Evolutionary conservation across 2,797 vertebrate species (phyloP).

Genomic region (Salarias fasciatus): DNA sequence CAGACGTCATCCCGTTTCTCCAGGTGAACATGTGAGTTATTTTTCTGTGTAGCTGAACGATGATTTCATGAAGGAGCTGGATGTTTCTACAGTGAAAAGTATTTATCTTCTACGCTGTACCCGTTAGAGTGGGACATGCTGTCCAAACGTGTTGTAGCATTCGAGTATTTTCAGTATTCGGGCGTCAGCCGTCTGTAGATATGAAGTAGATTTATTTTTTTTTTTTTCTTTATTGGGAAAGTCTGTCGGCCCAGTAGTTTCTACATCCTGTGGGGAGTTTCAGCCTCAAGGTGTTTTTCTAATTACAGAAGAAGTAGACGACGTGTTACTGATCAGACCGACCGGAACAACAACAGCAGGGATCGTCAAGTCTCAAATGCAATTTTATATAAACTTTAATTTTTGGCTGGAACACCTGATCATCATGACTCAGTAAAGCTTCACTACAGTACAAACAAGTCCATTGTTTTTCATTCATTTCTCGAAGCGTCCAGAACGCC

Average conservation of each 20-base stretch:
- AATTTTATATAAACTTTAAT: slow-evolving; percentile 59
- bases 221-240: slow-evolving; percentile 55
- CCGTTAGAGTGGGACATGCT: slow-evolving; percentile 36
- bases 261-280: slow-evolving; percentile 22
- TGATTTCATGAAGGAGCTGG: slow-evolving; percentile 43
- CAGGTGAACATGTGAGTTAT: too few relatives aligned
- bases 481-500: too few relatives aligned
- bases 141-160: slow-evolving; percentile 49
- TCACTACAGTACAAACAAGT: slow-evolving; percentile 57
- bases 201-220: slow-evolving; percentile 61
- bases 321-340: slow-evolving; percentile 24
- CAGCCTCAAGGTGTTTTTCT: slow-evolving; percentile 34
- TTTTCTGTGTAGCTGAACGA: slow-evolving; percentile 13
- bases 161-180: slow-evolving; percentile 45
- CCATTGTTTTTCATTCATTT: slow-evolving; percentile 15
- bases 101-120: slow-evolving; percentile 55
- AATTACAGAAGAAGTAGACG: slow-evolving; percentile 30
- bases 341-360: slow-evolving; percentile 10
- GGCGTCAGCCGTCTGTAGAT: slow-evolving; percentile 61
- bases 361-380: slow-evolving; percentile 37
- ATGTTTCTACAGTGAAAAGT: slow-evolving; percentile 43
- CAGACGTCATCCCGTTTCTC: too few relatives aligned
- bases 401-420: slow-evolving; percentile 49
- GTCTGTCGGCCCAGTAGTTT: slow-evolving; percentile 39
- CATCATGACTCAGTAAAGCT: slow-evolving; percentile 61